These are phyloP conservation scores for Coenonympha arcania DNA, from an alignment of 2,888 invertebrate genomes.

Conservation along the genomic window DNA sequence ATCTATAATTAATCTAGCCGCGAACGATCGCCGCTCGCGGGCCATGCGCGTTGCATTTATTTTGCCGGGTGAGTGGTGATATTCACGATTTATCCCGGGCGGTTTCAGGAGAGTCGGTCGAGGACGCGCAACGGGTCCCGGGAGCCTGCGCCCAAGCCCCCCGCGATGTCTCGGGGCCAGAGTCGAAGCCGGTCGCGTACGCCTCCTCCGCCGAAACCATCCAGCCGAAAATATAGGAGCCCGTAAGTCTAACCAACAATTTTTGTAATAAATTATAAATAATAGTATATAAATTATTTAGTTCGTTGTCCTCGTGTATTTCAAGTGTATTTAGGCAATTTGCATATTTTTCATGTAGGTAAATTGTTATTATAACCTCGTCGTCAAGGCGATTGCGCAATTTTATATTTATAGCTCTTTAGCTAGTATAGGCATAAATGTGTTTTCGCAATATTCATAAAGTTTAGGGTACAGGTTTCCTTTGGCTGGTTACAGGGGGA, in stretches of 20 bases:
- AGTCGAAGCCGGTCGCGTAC: constrained; percentile 71
- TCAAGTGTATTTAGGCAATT: constrained; percentile 9
- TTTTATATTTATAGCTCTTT: constrained; percentile 29
- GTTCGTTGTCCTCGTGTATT: constrained; percentile 5
- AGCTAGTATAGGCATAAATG: neutral
- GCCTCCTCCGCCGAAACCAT: constrained; percentile 68
- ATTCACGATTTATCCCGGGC: constrained; percentile 22
- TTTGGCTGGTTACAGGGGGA: too few relatives aligned
- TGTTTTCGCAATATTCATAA: neutral
- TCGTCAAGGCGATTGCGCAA: constrained; percentile 59
- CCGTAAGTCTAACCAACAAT: constrained; percentile 50
- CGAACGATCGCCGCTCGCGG: constrained; percentile 28
- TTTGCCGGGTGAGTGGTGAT: constrained; percentile 8
- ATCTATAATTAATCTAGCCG: constrained; percentile 41
- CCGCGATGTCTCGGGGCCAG: constrained; percentile 62
- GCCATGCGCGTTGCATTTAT: constrained; percentile 48
- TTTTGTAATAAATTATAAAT: constrained; percentile 7
- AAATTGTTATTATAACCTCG: constrained; percentile 53
- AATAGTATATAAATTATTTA: too few relatives aligned
- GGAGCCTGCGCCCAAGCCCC: constrained; percentile 59
- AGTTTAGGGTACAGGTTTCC: too few relatives aligned
- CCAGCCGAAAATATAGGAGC: constrained; percentile 67
- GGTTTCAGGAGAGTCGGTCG: constrained; percentile 69
- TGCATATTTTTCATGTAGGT: constrained; percentile 13
- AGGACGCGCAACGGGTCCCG: constrained; percentile 69